Percentiles rank a stretch among this genome's conserved stretches.
phyloP scores from a whole-genome alignment of 2,797 vertebrate genomes.

The Chiroxiphia lanceolata region DNA sequence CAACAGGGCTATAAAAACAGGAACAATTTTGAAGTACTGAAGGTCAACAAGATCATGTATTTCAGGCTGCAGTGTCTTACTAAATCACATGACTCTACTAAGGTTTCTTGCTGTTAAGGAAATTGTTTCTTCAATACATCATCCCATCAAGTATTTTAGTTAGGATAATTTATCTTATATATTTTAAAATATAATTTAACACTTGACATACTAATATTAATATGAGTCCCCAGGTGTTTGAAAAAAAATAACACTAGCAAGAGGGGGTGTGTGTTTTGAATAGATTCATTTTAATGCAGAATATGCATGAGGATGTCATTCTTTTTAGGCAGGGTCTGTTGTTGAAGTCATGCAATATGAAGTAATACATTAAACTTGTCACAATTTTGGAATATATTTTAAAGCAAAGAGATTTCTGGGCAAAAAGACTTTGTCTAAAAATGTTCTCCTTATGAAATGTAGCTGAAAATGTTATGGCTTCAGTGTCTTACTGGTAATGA shows the following conservation, averaged over 20 bases:
- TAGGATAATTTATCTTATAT: background rate
- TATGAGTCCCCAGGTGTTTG: background rate
- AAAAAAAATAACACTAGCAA: background rate
- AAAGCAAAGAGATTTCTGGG: background rate
- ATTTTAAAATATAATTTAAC: background rate
- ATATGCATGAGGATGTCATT: background rate
- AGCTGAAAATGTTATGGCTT: background rate
- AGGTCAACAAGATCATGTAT: background rate
- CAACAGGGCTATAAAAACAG: background rate
- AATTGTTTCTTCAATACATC: background rate
- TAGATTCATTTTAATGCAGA: background rate
- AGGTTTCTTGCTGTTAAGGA: background rate
- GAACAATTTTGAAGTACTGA: background rate
- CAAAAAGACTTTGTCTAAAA: background rate
- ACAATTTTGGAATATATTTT: slow-evolving; percentile 1
- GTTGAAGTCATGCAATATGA: slow-evolving; percentile 3
- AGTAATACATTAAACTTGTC: background rate
- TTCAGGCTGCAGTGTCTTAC: background rate
- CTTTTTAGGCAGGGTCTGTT: background rate
- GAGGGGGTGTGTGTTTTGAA: background rate
- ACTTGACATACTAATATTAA: background rate
- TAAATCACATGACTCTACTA: background rate
- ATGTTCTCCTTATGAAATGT: background rate
- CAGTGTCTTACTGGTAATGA: background rate
- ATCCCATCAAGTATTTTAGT: background rate